Evolutionary conservation across 2,797 vertebrate species (phyloP).

Genomic region (Micropoecilia bifurca): DNA sequence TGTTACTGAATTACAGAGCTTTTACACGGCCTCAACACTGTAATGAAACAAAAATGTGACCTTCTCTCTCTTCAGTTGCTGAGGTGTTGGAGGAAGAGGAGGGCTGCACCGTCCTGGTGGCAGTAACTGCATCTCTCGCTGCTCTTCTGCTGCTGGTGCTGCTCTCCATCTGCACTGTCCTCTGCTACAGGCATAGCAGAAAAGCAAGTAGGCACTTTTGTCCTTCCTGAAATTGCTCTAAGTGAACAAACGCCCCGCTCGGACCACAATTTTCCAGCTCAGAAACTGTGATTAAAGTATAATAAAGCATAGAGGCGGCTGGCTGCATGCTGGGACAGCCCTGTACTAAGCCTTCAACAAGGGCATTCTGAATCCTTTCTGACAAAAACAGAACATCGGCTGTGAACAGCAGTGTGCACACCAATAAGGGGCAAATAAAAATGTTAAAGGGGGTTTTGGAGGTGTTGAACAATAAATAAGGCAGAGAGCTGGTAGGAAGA

Average conservation of each 20-base stretch:
- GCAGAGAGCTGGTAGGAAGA: neutral
- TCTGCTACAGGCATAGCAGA: slow-evolving; percentile 66
- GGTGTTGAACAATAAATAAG: slow-evolving; percentile 5
- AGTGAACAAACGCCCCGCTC: slow-evolving; percentile 25
- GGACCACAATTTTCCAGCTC: slow-evolving; percentile 15
- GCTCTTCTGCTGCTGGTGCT: slow-evolving; percentile 66
- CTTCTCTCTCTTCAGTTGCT: slow-evolving; percentile 63
- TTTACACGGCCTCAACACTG: slow-evolving; percentile 25
- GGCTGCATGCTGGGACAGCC: slow-evolving; percentile 54
- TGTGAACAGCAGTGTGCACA: slow-evolving; percentile 60
- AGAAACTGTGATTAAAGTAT: slow-evolving; percentile 70
- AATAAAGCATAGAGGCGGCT: slow-evolving; percentile 64
- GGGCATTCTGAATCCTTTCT: slow-evolving; percentile 61
- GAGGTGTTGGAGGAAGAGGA: slow-evolving; percentile 64
- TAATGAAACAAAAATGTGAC: slow-evolving; percentile 36
- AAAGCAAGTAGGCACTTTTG: slow-evolving; percentile 70
- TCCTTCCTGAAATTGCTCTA: slow-evolving; percentile 44
- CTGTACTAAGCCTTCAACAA: slow-evolving; percentile 62
- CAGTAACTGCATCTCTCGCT: slow-evolving; percentile 48
- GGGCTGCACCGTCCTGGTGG: slow-evolving; percentile 57
- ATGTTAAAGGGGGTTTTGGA: slow-evolving; percentile 15
- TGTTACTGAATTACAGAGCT: slow-evolving; percentile 33
- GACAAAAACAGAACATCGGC: slow-evolving; percentile 62
- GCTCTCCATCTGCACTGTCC: slow-evolving; percentile 64
- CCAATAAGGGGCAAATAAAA: slow-evolving; percentile 27